Evolutionary conservation across 1,140 invertebrate genomes (phyloP).

Genomic region (Papilio helenus): DNA sequence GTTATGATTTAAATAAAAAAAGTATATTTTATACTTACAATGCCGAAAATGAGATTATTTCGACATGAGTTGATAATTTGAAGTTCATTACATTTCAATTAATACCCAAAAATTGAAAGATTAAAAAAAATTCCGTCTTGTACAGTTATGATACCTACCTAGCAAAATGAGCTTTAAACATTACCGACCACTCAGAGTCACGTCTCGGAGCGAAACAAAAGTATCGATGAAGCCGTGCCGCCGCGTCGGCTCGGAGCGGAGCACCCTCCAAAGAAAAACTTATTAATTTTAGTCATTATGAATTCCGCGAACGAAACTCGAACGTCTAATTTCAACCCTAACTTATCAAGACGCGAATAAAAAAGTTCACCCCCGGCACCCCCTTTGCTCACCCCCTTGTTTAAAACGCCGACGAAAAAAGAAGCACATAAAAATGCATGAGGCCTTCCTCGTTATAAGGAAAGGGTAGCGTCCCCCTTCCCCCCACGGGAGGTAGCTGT

Average conservation of each 20-base stretch:
- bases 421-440: conserved; percentile 85
- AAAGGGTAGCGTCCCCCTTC: conserved; percentile 80
- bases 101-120: background rate
- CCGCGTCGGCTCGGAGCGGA: conserved; percentile 61
- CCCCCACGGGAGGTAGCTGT: conserved; percentile 78
- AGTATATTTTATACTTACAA: no score
- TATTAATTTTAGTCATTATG: conserved; percentile 83
- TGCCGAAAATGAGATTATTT: no score
- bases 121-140: background rate
- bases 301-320: conserved; percentile 83
- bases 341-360: conserved; percentile 84
- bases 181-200: background rate
- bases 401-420: conserved; percentile 84
- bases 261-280: conserved; percentile 78
- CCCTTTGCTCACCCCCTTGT: conserved; percentile 82
- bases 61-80: no score
- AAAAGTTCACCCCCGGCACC: conserved; percentile 78
- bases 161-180: background rate
- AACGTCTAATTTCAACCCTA: conserved; percentile 83
- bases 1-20: no score
- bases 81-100: no score
- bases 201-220: conserved; percentile 36
- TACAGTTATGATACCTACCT: background rate
- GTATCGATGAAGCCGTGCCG: conserved; percentile 49
- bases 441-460: conserved; percentile 84